Evolutionary conservation across 2,797 vertebrate species (phyloP), one percentile per base, ranked within the genome.

Genomic region (Apodemus agrarius): DNA sequence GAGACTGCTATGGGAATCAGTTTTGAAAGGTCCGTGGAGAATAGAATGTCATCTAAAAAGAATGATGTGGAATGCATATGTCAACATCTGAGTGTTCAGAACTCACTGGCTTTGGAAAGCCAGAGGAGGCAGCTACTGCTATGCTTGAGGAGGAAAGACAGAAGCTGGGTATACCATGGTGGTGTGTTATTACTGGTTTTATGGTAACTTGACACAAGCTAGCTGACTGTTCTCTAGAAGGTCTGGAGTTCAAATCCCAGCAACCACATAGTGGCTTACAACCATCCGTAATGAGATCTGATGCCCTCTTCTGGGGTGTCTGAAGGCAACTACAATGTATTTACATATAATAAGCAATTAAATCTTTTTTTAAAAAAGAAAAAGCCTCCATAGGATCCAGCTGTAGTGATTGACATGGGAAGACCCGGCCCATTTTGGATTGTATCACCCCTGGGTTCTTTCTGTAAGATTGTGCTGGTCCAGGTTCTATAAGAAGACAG

Each of bases 61-160:
- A 49, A 1, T 10, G 21, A 5, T 0, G 0, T 0, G 4, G 0
- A 1, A 17, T 0, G 6, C 24, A 1, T 10, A 0, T 3, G 13
- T 61, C 26, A 22, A 29, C 49, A 2, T 52, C 46, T 7, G 21
- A 6, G 11, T 0, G 49, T 5, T 21, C 49, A 37, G 19, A 40
- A 54, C 16, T 1, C 21, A 40, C 40, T 72, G 7, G 40, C 40
- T 72, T 7, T 10, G 34, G 61, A 54, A 74, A 31, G 46, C 3
- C 19, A 11, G 31, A 46, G 16, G 0, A 59, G 37, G n/a, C 5
- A 65, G 46, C 12, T 31, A 6, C 67, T 31, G 24, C 26, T 6
- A 0, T 11, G 3, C 17, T 82, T 6, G 10, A 14, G 24, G 63
- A 21, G 17, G 14, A 63, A 14, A 75, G 8, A 34, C 0, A 37